These are phyloP conservation scores for Buathra laborator DNA, from an alignment of 2,888 invertebrate species.

Conservation along the genomic window DNA sequence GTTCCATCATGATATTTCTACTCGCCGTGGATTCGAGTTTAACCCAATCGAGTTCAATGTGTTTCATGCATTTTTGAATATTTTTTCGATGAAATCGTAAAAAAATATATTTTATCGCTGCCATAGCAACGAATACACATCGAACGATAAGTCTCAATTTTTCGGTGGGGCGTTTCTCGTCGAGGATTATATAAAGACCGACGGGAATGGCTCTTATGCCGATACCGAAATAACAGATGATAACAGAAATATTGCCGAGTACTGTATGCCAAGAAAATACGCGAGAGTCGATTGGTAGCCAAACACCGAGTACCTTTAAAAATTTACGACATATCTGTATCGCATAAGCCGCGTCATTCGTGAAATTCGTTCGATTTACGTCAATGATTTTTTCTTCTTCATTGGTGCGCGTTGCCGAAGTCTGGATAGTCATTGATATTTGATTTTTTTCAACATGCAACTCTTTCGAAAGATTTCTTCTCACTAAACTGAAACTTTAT, in stretches of 20 bases:
- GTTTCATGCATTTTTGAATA: constrained; percentile 70
- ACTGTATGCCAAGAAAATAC: background rate
- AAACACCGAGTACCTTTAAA: constrained; percentile 58
- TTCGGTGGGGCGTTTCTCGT: background rate
- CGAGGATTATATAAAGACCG: constrained; percentile 23
- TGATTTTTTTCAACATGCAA: background rate
- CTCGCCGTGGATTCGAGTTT: constrained; percentile 20
- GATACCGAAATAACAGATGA: constrained; percentile 61
- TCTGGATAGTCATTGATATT: background rate
- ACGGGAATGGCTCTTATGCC: constrained; percentile 35
- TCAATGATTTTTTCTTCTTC: background rate
- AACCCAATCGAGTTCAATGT: constrained; percentile 74
- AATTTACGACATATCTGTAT: constrained; percentile 65
- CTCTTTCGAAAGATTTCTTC: too few relatives aligned
- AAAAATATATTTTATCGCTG: constrained; percentile 69
- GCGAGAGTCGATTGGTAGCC: constrained; percentile 42
- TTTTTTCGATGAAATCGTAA: constrained; percentile 21
- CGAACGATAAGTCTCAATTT: constrained; percentile 73
- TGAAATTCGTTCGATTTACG: background rate
- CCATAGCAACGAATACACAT: constrained; percentile 72
- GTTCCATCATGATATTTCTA: constrained; percentile 70
- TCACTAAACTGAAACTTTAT: too few relatives aligned
- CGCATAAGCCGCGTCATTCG: constrained; percentile 54
- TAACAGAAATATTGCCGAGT: constrained; percentile 12
- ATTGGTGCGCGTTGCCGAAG: background rate